Evolutionary conservation across 2,797 vertebrate species (phyloP).

Genomic region (Pangasius macronema): DNA sequence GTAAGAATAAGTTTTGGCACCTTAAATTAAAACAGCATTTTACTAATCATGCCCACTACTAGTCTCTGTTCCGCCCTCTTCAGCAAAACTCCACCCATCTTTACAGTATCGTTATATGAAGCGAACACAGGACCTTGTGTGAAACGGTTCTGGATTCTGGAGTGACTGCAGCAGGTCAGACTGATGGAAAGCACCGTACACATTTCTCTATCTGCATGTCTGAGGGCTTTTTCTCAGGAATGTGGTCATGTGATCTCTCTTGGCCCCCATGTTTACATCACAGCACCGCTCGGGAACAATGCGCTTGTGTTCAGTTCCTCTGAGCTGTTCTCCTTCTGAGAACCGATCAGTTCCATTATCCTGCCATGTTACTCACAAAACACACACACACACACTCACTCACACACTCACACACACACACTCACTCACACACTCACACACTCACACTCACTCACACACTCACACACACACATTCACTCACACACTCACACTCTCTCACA

Average conservation of each 20-base stretch:
- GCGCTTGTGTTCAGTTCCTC: constrained; percentile 48
- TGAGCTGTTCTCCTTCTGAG: constrained; percentile 27
- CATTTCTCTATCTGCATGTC: neutral
- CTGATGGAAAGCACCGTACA: neutral
- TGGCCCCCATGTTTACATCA: constrained; percentile 54
- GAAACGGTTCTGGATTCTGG: neutral
- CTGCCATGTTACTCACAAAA: neutral
- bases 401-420: neutral
- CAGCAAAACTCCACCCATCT: neutral
- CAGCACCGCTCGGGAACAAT: constrained; percentile 46
- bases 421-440: too few relatives aligned
- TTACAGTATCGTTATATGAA: neutral
- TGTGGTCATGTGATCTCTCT: constrained; percentile 53
- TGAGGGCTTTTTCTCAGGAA: constrained; percentile 37
- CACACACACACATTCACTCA: too few relatives aligned
- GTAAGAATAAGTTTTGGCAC: neutral
- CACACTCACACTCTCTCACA: too few relatives aligned
- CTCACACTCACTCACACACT: too few relatives aligned
- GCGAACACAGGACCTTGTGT: neutral
- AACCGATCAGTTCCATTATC: constrained; percentile 19
- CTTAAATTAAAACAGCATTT: neutral
- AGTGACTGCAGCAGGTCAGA: neutral
- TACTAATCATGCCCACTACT: neutral
- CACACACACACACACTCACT: neutral
- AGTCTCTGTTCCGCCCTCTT: neutral